These are phyloP conservation scores for Dusona sp. DNA, from an alignment of 2,888 invertebrate genomes.

Conservation along the genomic window DNA sequence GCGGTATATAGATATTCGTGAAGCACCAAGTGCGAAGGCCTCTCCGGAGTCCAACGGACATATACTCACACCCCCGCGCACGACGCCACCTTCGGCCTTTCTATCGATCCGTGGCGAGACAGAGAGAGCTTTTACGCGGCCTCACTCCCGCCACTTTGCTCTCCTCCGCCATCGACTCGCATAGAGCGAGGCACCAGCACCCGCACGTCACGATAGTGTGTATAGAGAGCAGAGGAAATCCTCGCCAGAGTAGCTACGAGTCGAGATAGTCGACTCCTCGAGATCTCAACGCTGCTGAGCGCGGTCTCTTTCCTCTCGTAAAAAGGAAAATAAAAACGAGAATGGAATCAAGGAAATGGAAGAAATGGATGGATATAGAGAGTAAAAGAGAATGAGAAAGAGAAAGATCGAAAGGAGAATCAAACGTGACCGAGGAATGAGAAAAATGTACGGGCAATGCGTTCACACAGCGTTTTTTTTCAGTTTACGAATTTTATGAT, in stretches of 20 bases:
- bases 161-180: slow-evolving; percentile 59
- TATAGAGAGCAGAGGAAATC: slow-evolving; percentile 68
- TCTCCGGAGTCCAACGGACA: slow-evolving; percentile 79
- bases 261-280: slow-evolving; percentile 72
- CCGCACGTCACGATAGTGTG: slow-evolving; percentile 18
- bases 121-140: slow-evolving; percentile 78
- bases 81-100: slow-evolving; percentile 81
- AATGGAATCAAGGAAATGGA: slow-evolving; percentile 44
- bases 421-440: slow-evolving; percentile 47
- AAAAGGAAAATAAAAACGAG: slow-evolving; percentile 32
- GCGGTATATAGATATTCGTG: slow-evolving; percentile 2
- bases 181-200: slow-evolving; percentile 55
- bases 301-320: slow-evolving; percentile 48
- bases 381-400: background rate
- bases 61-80: slow-evolving; percentile 65
- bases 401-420: slow-evolving; percentile 48
- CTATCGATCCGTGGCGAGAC: slow-evolving; percentile 82
- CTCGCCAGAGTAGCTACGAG: slow-evolving; percentile 70
- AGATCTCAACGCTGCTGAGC: slow-evolving; percentile 45
- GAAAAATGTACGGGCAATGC: slow-evolving; percentile 15
- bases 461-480: slow-evolving; percentile 6
- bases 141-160: slow-evolving; percentile 69
- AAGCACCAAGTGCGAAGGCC: slow-evolving; percentile 57
- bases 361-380: slow-evolving; percentile 32
- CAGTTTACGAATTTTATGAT: slow-evolving; percentile 22